Percentiles rank a stretch among this genome's conserved stretches.
Conservation (phyloP, 1,140 invertebrate species). For the Hestina assimilis region DNA sequence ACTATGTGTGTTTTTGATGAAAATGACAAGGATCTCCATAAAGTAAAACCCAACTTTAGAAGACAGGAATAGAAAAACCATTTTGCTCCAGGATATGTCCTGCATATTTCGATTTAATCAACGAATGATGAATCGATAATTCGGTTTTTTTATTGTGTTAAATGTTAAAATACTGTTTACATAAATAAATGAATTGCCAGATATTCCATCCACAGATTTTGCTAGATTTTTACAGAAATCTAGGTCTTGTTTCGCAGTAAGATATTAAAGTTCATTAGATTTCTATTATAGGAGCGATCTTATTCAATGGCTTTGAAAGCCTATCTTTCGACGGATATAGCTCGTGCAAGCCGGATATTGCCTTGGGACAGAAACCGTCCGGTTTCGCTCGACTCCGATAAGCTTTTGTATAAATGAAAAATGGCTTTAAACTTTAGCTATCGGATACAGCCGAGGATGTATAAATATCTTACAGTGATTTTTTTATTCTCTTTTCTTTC, state of each 20-base stretch:
- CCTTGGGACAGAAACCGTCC: constrained; percentile 8
- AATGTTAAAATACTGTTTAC: no score
- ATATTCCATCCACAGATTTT: no score
- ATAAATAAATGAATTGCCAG: no score
- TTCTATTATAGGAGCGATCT: neutral
- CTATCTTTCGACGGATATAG: constrained; percentile 20
- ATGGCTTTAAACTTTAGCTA: constrained; percentile 2
- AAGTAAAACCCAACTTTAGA: no score
- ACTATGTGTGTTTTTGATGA: no score
- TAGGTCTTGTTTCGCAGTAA: neutral
- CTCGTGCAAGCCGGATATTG: constrained; percentile 18
- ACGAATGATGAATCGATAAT: no score
- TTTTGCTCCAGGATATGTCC: no score
- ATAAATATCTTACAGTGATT: neutral
- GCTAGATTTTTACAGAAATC: neutral
- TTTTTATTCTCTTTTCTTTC: neutral
- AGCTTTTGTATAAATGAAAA: constrained; percentile 18
- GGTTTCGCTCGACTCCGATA: constrained; percentile 5
- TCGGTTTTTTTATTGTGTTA: no score
- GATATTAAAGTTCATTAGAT: constrained; percentile 4
- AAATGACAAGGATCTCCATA: no score
- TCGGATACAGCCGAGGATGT: neutral
- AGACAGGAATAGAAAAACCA: no score
- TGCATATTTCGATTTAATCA: no score
- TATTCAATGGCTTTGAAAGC: constrained; percentile 11